These are phyloP conservation scores for Montipora sp. DNA, from an alignment of 64 coral and sea anemone species.

Conservation along the genomic window DNA sequence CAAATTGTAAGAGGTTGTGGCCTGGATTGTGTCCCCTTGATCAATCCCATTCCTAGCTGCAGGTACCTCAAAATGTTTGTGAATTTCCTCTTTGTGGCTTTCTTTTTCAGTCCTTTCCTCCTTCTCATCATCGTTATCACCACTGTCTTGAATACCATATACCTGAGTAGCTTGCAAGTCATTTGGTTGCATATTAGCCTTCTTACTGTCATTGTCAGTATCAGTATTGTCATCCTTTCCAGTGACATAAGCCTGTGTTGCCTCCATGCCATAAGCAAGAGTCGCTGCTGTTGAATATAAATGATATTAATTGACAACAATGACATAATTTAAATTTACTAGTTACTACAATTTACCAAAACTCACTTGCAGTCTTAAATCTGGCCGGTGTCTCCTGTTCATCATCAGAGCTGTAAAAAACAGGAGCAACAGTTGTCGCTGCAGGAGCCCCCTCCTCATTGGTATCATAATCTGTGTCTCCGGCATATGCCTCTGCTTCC, in stretches of 20 bases:
- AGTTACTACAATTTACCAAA: background rate
- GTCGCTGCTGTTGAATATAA: background rate
- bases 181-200: background rate
- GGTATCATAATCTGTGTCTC: constrained; percentile 73
- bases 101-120: background rate
- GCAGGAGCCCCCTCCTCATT: constrained; percentile 24
- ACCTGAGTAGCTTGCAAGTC: constrained; percentile 47
- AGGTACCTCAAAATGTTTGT: background rate
- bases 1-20: background rate
- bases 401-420: constrained; percentile 29
- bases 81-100: background rate
- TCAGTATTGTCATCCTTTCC: constrained; percentile 1
- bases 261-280: constrained; percentile 32
- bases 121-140: constrained; percentile 1
- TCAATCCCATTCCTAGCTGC: background rate
- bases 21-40: background rate
- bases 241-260: constrained; percentile 21
- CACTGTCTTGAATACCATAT: constrained; percentile 8
- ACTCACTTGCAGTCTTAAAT: background rate
- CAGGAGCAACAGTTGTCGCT: background rate
- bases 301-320: too few species aligned
- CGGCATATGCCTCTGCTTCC: constrained; percentile 51
- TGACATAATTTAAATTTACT: too few species aligned
- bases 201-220: background rate
- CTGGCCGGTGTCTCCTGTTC: constrained; percentile 8